Evolutionary conservation across 37 sponge, comb jelly and placozoan species (phyloP).

Genomic region (Halichondria panicea): DNA sequence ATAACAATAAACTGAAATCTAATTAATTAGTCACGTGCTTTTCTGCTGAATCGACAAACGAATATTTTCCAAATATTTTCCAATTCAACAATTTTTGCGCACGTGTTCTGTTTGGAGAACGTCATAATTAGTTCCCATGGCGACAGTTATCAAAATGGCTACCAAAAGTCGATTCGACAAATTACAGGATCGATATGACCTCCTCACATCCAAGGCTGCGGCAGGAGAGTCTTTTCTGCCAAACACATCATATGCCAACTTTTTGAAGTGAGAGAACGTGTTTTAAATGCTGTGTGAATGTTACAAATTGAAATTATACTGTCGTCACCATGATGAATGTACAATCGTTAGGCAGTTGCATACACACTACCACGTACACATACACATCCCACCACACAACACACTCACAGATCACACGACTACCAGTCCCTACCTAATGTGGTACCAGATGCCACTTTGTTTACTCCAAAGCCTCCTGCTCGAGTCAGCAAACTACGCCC

Average conservation of each 20-base stretch:
- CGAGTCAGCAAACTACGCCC: slow-evolving; percentile 2
- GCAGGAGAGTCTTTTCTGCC: slow-evolving; percentile 38
- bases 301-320: background rate
- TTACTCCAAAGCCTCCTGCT: background rate
- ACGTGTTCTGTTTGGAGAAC: no score
- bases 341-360: background rate
- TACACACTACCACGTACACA: background rate
- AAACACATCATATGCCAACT: slow-evolving; percentile 56
- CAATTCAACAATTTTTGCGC: no score
- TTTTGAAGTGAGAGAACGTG: slow-evolving; percentile 26
- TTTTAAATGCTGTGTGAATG: background rate
- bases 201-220: background rate
- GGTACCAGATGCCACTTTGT: background rate
- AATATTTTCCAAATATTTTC: no score
- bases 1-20: no score
- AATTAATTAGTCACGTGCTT: no score
- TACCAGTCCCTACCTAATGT: slow-evolving; percentile 21
- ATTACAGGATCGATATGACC: slow-evolving; percentile 4
- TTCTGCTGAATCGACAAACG: no score
- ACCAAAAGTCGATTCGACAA: background rate
- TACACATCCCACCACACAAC: background rate
- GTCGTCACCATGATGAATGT: background rate
- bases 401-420: slow-evolving; percentile 11
- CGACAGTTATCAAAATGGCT: slow-evolving; percentile 10
- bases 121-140: no score